phyloP scores from a whole-genome alignment of 2,888 invertebrate genomes.

The Seira ritae region DNA sequence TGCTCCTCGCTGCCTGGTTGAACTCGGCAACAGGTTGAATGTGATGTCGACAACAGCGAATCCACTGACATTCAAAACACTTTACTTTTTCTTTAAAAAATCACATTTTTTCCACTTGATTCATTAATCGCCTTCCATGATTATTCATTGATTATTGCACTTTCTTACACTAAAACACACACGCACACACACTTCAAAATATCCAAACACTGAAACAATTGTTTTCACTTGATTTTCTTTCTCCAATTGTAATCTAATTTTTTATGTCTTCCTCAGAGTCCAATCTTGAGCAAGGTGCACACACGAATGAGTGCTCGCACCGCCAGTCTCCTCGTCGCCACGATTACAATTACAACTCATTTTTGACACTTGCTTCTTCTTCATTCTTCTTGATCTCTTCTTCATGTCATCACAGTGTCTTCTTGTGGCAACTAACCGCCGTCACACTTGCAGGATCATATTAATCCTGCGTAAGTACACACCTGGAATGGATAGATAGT shows the following conservation, averaged over 20 bases:
- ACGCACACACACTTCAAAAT: neutral
- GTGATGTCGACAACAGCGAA: too few species aligned
- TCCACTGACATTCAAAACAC: conserved; percentile 10
- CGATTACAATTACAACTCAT: neutral
- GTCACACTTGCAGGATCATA: neutral
- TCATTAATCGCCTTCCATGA: neutral
- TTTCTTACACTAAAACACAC: neutral
- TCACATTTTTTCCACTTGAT: conserved; percentile 6
- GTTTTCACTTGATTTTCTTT: too few species aligned
- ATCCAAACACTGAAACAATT: neutral
- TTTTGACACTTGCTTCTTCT: conserved; percentile 5
- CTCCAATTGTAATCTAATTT: neutral
- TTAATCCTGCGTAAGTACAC: neutral
- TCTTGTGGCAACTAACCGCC: neutral
- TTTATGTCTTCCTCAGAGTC: neutral
- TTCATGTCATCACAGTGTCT: conserved; percentile 16
- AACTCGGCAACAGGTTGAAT: conserved; percentile 33
- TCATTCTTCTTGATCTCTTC: neutral
- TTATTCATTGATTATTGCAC: neutral
- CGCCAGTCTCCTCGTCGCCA: conserved; percentile 1
- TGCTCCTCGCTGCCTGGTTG: conserved; percentile 26
- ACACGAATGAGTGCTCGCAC: neutral
- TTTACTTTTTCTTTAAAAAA: too few species aligned
- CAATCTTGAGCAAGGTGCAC: neutral
- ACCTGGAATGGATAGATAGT: conserved; percentile 11